Evolutionary conservation across 2,888 invertebrate species (phyloP), one percentile per base, ranked within the genome.

Genomic region (Nymphalis polychloros): DNA sequence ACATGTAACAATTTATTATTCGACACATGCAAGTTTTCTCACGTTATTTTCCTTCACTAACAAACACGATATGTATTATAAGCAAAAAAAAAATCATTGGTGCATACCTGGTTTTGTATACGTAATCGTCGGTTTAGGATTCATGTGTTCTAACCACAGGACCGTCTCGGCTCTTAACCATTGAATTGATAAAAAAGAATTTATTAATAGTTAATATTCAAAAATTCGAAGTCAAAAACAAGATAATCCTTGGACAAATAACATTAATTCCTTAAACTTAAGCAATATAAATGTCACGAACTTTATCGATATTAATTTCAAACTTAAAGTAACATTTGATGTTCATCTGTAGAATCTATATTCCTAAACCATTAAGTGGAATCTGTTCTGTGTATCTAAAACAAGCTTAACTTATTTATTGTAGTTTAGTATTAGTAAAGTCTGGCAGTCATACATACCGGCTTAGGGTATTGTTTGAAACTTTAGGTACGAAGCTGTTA

Each of bases 301-400:
- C 53, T 70, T 64, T 70, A 59, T 64, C 59, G 64, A 64, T 68
- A 70, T 62, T 68, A 72, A 67, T 69, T 57, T 67, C 53, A n/a
- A 64, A 67, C 60, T 50, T 60, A 23, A 68, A 62, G 52, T 20
- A 35, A 49, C 20, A 46, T 41, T 68, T 50, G 59, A 62, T 62
- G 50, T 57, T 60, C 49, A 63, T 67, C 61, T 62, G n/a, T 23
- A 62, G 35, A 41, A 52, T 65, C 53, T 65, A 60, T 52, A 65
- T 31, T 35, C 47, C 31, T 31, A 20, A 35, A 47, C 47, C 53
- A 65, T 67, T 62, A 50, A 57, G 49, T 27, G 49, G 57, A 55
- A 35, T 62, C 17, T 52, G 19, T 35, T 57, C 35, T 35, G 53
- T 61, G 55, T 62, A 55, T 60, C 48, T 35, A 57, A 35, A 47